Evolutionary conservation across 2,113 vertebrate genomes (phyloP), one percentile per base, ranked within the genome.

Genomic region (Heterocephalus glaber): DNA sequence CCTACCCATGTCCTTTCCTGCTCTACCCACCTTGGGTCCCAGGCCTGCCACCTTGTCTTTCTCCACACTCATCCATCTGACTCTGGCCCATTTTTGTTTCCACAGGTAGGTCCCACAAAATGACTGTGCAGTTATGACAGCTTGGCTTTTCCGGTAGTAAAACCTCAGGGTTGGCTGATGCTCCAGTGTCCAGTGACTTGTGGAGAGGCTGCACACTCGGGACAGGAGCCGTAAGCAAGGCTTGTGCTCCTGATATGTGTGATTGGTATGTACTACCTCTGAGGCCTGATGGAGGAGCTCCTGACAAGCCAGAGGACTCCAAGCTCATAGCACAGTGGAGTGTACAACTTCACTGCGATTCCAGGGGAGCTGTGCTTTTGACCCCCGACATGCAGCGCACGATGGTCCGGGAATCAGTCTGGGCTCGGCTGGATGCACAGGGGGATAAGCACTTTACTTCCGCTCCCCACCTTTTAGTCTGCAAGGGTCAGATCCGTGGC

Each of bases 401-500:
- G 35, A 13, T 11, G 63, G 58, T 0, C 86, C n/a, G 4, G 33
- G 38, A 47, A 35, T 58, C 65, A 33, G 14, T 22, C 11, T n/a
- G 28, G 52, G 41, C 6, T 41, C 3, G 0, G 10, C 8, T 1
- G 33, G 28, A 16, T 1, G 2, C 30, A 7, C 5, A 1, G 30
- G 66, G 20, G 13, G 65, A 24, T 26, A 33, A 14, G 65, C 0
- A 20, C 33, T 56, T 54, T 13, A 70, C 33, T 56, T 65, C 49
- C 20, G 20, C 35, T 35, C 41, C 72, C 26, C 60, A 82, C 13
- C 58, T 70, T 76, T 83, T n/a, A n/a, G 83, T 47, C 66, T 58
- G 38, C 52, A 49, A 28, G 22, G 80, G 44, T 84, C 47, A 95
- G 33, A 76, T 26, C 20, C 26, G 49, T 14, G 22, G 30, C 41